Evolutionary conservation across 2,113 vertebrate genomes (phyloP).

Genomic region (Haliaeetus leucogaster): DNA sequence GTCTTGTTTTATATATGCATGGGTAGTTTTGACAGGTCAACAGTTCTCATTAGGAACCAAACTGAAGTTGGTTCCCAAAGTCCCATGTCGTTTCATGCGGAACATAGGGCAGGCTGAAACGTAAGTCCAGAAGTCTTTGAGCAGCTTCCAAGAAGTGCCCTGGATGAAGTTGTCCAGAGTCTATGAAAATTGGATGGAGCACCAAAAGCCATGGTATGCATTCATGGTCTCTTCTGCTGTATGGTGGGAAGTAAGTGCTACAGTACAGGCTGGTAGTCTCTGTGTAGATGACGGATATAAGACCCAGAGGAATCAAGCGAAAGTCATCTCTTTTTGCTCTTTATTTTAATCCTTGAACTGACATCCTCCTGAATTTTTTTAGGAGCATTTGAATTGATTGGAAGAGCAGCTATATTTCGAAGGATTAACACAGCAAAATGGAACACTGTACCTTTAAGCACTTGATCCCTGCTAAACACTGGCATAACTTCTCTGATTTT

Average conservation of each 20-base stretch:
- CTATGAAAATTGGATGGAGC: background rate
- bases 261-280: background rate
- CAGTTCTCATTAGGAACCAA: background rate
- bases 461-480: background rate
- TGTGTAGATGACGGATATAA: background rate
- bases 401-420: background rate
- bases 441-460: background rate
- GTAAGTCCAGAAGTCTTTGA: background rate
- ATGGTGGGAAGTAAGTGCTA: rapidly evolving
- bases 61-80: background rate
- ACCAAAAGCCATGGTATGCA: background rate
- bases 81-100: background rate
- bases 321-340: background rate
- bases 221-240: background rate
- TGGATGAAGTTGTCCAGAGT: background rate
- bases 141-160: background rate
- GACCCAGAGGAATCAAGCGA: background rate
- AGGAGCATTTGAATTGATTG: background rate
- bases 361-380: background rate
- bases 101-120: background rate
- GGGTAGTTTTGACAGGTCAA: background rate
- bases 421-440: background rate
- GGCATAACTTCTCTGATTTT: conserved; percentile 6
- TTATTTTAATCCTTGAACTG: background rate
- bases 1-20: background rate